Percentiles rank a stretch among this genome's conserved stretches.
These are phyloP conservation scores for Picus viridis DNA, from an alignment of 2,797 vertebrate species.

Conservation along the genomic window DNA sequence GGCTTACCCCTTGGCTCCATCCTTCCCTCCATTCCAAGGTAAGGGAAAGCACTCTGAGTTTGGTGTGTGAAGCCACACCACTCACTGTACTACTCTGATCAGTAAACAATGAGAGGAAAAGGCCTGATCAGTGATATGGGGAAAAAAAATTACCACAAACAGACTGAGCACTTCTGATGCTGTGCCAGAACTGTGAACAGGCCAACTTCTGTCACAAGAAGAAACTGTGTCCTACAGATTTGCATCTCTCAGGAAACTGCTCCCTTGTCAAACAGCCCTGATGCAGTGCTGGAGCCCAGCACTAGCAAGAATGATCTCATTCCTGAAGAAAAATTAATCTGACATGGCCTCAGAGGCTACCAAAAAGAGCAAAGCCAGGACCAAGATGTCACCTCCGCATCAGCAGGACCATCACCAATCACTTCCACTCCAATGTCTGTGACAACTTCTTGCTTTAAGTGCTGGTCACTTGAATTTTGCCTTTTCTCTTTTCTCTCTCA, in stretches of 20 bases:
- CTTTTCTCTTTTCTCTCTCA: background rate
- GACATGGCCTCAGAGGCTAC: background rate
- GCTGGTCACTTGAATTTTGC: background rate
- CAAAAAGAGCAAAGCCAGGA: background rate
- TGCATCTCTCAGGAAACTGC: background rate
- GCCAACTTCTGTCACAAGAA: background rate
- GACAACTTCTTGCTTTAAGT: background rate
- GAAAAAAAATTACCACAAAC: background rate
- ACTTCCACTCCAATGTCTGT: background rate
- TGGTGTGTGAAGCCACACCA: background rate
- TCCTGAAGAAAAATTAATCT: background rate
- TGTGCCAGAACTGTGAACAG: background rate
- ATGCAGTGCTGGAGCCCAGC: background rate
- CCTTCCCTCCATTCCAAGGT: background rate
- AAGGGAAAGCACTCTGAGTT: background rate
- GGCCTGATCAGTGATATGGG: accelerated
- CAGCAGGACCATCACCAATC: background rate
- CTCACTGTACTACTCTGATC: background rate
- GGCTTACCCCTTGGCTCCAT: background rate
- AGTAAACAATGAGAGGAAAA: background rate
- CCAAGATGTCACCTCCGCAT: background rate
- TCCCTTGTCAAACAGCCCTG: background rate
- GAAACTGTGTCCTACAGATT: background rate
- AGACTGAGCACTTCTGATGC: background rate
- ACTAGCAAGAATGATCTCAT: background rate